A percentile compares a stretch with the other conserved stretches of the same genome.
These are phyloP conservation scores for Leptinotarsa peninsularis DNA, from an alignment of 2,888 invertebrate genomes.

Conservation along the genomic window DNA sequence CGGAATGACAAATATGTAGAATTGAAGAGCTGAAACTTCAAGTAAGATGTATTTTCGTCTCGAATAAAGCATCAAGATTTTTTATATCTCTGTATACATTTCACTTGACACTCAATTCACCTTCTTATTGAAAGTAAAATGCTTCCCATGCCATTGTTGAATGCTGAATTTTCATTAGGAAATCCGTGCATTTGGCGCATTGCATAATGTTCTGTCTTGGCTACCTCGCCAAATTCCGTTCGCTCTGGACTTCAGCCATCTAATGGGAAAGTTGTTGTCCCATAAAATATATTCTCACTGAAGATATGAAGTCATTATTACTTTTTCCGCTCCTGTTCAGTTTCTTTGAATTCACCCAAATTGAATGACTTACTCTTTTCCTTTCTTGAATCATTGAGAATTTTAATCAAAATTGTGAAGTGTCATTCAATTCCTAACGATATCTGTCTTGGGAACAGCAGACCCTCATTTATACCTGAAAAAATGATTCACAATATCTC, in stretches of 20 bases:
- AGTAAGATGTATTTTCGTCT: constrained; percentile 26
- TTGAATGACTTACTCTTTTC: no score
- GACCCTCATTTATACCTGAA: no score
- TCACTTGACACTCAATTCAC: constrained; percentile 29
- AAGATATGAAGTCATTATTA: no score
- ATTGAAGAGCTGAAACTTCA: constrained; percentile 32
- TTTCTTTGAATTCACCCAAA: no score
- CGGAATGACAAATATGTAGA: constrained; percentile 31
- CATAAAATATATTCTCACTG: no score
- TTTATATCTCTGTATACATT: constrained; percentile 30
- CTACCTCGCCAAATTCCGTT: not conserved
- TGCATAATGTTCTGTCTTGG: not conserved
- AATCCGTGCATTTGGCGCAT: not conserved
- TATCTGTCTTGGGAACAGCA: no score
- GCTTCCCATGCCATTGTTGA: not conserved
- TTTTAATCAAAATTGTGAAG: no score
- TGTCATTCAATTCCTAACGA: no score
- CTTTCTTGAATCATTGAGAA: no score
- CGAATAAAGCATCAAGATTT: constrained; percentile 32
- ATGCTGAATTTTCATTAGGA: not conserved
- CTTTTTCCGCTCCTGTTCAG: no score
- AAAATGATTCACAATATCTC: no score
- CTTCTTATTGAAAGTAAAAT: constrained; percentile 25
- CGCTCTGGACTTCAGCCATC: not conserved
- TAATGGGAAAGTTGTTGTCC: not conserved